These are phyloP conservation scores for Oreochromis tanganicae DNA, from an alignment of 2,113 vertebrate species.

Conservation along the genomic window DNA sequence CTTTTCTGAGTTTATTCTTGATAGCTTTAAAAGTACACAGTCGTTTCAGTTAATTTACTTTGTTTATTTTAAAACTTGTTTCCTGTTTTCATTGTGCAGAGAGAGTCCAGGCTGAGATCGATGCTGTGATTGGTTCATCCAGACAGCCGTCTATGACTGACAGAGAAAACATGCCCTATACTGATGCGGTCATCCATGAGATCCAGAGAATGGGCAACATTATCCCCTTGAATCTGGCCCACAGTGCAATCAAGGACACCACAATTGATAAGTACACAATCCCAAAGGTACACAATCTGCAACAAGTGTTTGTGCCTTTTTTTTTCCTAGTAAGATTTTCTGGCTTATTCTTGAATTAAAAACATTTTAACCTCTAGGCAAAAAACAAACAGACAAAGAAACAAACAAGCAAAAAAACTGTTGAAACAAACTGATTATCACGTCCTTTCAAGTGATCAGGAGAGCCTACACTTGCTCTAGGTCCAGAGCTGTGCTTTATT, in stretches of 20 bases:
- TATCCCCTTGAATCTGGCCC: conserved; percentile 53
- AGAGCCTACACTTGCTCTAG: neutral
- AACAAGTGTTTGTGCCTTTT: neutral
- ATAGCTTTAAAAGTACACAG: neutral
- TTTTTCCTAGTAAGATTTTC: neutral
- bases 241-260: conserved; percentile 32
- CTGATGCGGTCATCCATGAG: neutral
- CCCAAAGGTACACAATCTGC: conserved; percentile 65
- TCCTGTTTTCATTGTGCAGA: neutral
- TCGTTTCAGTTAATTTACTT: neutral
- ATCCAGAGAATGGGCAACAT: conserved; percentile 65
- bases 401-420: neutral
- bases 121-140: conserved; percentile 62
- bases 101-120: conserved; percentile 68
- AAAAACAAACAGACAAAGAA: neutral
- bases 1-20: neutral
- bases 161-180: neutral
- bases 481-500: neutral
- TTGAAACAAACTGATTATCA: neutral
- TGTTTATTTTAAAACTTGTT: too few relatives aligned
- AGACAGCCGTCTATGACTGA: conserved; percentile 15
- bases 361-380: neutral
- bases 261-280: conserved; percentile 63
- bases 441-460: neutral
- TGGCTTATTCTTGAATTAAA: neutral